phyloP scores from a whole-genome alignment of 2,888 invertebrate genomes.

The Cerastis leucographa region DNA sequence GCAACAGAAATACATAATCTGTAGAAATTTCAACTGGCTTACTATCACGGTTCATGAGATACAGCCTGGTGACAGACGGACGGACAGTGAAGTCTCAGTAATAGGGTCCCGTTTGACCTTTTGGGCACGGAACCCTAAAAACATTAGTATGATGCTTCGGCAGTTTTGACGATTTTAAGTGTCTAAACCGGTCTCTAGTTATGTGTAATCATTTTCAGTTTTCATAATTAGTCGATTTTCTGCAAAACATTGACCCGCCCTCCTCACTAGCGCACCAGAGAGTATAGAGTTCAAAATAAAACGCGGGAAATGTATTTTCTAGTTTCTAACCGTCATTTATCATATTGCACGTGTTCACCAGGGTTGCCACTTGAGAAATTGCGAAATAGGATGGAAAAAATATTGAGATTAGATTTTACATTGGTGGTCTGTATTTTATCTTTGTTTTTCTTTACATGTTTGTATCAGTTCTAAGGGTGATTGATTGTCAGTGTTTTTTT shows the following conservation, averaged over 20 bases:
- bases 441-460: background rate
- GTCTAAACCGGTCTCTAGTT: no score
- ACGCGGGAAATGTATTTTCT: constrained; percentile 61
- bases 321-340: constrained; percentile 68
- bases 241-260: constrained; percentile 57
- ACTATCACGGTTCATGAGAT: no score
- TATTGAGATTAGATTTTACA: constrained; percentile 7
- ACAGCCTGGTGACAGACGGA: no score
- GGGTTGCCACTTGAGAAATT: constrained; percentile 61
- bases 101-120: no score
- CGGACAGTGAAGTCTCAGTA: no score
- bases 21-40: no score
- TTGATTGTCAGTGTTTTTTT: constrained; percentile 1
- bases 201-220: no score
- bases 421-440: constrained; percentile 19
- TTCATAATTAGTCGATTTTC: constrained; percentile 61
- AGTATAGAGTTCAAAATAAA: constrained; percentile 53
- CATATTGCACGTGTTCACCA: constrained; percentile 60
- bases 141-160: no score
- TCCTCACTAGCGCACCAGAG: constrained; percentile 51
- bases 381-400: constrained; percentile 10
- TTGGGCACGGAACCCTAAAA: no score
- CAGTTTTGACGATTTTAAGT: no score
- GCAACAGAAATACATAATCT: no score
- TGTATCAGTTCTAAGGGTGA: background rate